Percentiles rank a stretch among this genome's conserved stretches.
Evolutionary conservation across 2,888 invertebrate genomes (phyloP).

Genomic region (Microplitis deprimator): DNA sequence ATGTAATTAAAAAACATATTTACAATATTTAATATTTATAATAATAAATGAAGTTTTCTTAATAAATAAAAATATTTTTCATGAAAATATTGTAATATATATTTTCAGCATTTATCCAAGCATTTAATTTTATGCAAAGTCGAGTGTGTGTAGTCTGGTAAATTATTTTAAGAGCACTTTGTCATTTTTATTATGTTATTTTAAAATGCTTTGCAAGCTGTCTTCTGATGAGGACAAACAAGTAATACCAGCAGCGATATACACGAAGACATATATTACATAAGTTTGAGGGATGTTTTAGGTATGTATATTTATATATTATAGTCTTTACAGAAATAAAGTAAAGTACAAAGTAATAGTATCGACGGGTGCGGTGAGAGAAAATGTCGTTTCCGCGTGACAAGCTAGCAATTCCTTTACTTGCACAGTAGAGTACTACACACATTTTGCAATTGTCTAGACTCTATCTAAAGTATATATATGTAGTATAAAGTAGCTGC

Average conservation of each 20-base stretch:
- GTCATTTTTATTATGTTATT: not conserved
- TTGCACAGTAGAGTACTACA: not conserved
- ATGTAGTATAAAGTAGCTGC: too few relatives aligned
- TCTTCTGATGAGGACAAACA: not conserved
- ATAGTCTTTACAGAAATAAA: not conserved
- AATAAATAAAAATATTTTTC: not conserved
- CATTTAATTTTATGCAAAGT: not conserved
- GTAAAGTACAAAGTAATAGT: constrained; percentile 1
- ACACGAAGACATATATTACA: not conserved
- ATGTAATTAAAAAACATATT: not conserved
- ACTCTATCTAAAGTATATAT: not conserved
- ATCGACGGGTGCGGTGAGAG: not conserved
- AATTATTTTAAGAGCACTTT: not conserved
- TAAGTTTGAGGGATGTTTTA: not conserved
- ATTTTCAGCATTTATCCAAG: not conserved
- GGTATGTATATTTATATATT: not conserved
- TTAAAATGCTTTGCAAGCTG: not conserved
- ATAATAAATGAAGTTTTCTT: not conserved
- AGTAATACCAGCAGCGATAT: not conserved
- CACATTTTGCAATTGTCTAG: not conserved
- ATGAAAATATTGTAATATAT: not conserved
- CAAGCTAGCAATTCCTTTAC: constrained; percentile 11
- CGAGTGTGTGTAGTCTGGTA: not conserved
- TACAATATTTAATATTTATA: not conserved
- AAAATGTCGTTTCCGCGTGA: constrained; percentile 22